Evolutionary conservation across 1,140 invertebrate species (phyloP), one percentile per base, ranked within the genome.

Genomic region (Pachyrhynchus sulphureomaculatus): DNA sequence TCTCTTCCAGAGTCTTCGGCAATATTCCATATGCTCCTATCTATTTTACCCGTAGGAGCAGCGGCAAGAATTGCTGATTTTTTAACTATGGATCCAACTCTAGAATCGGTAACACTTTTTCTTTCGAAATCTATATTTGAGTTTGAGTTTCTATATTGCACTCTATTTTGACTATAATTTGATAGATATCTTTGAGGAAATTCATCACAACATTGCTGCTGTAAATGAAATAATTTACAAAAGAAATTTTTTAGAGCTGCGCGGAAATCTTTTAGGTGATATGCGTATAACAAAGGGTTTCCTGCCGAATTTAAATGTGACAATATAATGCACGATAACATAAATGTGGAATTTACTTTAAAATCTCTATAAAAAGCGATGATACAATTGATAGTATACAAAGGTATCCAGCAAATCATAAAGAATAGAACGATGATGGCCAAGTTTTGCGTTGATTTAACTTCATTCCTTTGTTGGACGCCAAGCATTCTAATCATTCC

Each of bases 381-480:
- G 13, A 94, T 82, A 67, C 90, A 93, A 75, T 96, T 95, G 62
- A 94, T 91, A 20, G 91, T 94, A 77, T 95, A 95, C 2, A 96
- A 79, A 0, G 92, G 92, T 45, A 95, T 90, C 92, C 93, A 96
- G 72, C 92, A 95, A 41, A 95, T 82, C 77, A 95, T 91, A 78
- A 96, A 96, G 78, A 95, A 94, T 29, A 91, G 77, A 1, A 96
- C 92, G 47, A 96, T 95, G 58, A 93, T 88, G 36, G 90, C 90
- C 0, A 96, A 81, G 75, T 93, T 95, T 71, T 94, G 91, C 0
- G 92, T 93, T 5, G 91, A 91, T 77, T 94, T 93, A 1, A 93
- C 90, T 74, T 95, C 92, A n/a, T 90, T 80, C 66, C 90, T 89
- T 59, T 90, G 85, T 1, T 88, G 88, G 0, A 89, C 88, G 0